These are phyloP conservation scores for Drosophila rufa DNA, from an alignment of 1,140 invertebrate genomes.

Conservation along the genomic window DNA sequence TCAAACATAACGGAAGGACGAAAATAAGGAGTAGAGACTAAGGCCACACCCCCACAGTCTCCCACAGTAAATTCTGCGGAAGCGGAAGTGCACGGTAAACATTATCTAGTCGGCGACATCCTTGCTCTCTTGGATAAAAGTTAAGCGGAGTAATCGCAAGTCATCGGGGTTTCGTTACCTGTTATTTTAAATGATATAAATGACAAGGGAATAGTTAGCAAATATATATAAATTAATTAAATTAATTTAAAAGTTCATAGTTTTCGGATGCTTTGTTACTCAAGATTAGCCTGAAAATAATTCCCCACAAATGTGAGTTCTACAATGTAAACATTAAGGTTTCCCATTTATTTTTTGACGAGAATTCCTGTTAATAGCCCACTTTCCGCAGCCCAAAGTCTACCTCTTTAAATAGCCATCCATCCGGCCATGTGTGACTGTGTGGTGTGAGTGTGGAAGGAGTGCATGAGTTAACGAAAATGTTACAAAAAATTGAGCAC, in stretches of 20 bases:
- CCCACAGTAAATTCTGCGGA: conserved; percentile 7
- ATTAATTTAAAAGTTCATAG: neutral
- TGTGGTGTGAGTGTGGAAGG: conserved; percentile 1
- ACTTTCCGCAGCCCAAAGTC: neutral
- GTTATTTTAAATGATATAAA: neutral
- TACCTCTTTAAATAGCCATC: conserved; percentile 44
- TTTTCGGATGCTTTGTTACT: neutral
- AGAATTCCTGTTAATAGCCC: neutral
- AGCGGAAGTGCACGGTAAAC: conserved; percentile 38
- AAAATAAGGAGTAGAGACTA: conserved; percentile 38
- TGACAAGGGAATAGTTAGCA: neutral
- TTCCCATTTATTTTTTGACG: neutral
- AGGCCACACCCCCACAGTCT: conserved; percentile 1
- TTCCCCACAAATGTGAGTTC: neutral
- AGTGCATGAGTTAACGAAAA: conserved; percentile 48
- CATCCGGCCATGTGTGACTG: conserved; percentile 15
- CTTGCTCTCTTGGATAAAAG: conserved; percentile 3
- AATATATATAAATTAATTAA: neutral
- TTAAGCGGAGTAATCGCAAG: conserved; percentile 14
- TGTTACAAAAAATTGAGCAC: conserved; percentile 69
- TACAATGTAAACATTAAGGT: neutral
- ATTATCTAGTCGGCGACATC: conserved; percentile 52
- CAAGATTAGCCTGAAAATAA: neutral
- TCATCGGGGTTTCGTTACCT: conserved; percentile 7
- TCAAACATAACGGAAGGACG: conserved; percentile 42